Percentiles rank a stretch among this genome's conserved stretches.
Conservation (phyloP, 1,140 invertebrate species). For the Ceratina japonica region DNA sequence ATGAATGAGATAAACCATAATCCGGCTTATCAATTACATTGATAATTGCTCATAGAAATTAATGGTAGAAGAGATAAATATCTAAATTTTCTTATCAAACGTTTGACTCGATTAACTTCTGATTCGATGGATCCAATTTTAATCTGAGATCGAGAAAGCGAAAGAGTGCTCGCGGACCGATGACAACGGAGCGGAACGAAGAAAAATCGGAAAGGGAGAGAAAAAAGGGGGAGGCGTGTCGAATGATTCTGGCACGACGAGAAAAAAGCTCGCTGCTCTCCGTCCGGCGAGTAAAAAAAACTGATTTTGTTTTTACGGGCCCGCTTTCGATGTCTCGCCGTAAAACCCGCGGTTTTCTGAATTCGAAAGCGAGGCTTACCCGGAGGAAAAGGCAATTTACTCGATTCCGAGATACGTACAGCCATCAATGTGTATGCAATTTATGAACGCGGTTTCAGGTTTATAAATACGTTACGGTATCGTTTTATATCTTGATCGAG, state of each 20-base stretch:
- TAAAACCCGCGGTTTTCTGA: constrained; percentile 14
- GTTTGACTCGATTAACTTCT: too few relatives aligned
- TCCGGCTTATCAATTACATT: too few relatives aligned
- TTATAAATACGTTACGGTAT: neutral
- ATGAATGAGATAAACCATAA: neutral
- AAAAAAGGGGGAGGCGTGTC: constrained; percentile 12
- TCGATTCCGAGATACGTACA: neutral
- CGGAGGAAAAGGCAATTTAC: neutral
- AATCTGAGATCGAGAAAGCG: constrained; percentile 38
- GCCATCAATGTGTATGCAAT: neutral
- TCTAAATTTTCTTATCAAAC: constrained; percentile 11
- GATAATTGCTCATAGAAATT: too few relatives aligned
- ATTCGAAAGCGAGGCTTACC: constrained; percentile 33
- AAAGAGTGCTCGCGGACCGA: constrained; percentile 5
- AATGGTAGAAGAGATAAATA: neutral
- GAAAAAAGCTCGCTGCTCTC: constrained; percentile 14
- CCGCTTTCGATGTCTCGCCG: constrained; percentile 13
- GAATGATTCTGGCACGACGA: constrained; percentile 33
- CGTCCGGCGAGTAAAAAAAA: neutral
- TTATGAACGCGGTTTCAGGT: neutral
- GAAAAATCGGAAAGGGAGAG: constrained; percentile 48
- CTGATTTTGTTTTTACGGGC: constrained; percentile 37
- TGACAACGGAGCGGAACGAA: constrained; percentile 50
- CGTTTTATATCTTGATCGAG: neutral
- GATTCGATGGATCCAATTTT: constrained; percentile 16